Evolutionary conservation across 1,140 invertebrate species (phyloP), one percentile per base, ranked within the genome.

Genomic region (Coptotermes formosanus): DNA sequence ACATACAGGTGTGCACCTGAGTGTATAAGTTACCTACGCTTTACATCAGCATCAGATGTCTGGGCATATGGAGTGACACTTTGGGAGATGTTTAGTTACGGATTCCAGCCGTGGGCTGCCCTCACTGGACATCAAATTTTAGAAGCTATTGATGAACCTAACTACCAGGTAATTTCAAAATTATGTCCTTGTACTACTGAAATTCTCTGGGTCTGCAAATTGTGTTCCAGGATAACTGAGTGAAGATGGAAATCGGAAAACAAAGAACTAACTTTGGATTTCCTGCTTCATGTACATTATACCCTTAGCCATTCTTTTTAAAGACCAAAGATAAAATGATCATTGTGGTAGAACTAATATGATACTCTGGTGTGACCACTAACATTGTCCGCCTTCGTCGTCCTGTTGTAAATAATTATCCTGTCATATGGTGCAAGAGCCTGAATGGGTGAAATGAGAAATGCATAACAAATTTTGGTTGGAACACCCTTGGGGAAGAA

Each of bases 21-120:
- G 92, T 98, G 97, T 90, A 99, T 99, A 87, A 97, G 98, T 88
- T 99, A 97, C 90, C 92, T 99, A 83, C 94, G 97, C 87, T 99
- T 99, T 89, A 99, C 98, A 11, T 97, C 97, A 23, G 95, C 98
- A 1, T 98, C 97, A 88, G 99, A 99, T 91, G 97, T 99, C 0
- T 99, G 98, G 98, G 97, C 98, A 0, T 99, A 96, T 91, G 98
- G 96, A 19, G 98, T 99, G 0, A 98, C 98, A n/a, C 91, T 99
- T 0, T 99, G 98, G 98, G 99, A 99, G 91, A 98, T 99, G 96
- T 99, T 99, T 90, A 97, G 97, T 21, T 99, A 99, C 89, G 98
- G 98, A 19, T 98, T 98, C 89, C 98, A 99, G 91, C 98, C 98
- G 0, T 99, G 98, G 98, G 96, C 97, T 0, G 98, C 97, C 0